These are phyloP conservation scores for Diglossa brunneiventris DNA, from an alignment of 2,113 vertebrate species.

Conservation along the genomic window DNA sequence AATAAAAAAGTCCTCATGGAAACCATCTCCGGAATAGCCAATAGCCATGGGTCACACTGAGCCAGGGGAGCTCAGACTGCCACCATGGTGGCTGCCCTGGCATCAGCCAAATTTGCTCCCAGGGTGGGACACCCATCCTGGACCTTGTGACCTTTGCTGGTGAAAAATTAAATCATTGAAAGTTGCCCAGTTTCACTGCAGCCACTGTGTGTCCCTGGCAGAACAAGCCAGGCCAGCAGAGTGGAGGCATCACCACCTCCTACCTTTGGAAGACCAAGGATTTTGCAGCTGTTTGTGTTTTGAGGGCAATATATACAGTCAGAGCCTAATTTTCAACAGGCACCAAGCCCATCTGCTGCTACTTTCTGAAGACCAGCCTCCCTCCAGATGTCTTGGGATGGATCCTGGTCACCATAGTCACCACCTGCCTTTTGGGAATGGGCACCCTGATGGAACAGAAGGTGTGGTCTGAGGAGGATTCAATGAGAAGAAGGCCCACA, in stretches of 20 bases:
- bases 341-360: neutral
- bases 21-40: slow-evolving; percentile 46
- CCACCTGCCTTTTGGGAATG: neutral
- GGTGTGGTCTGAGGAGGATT: neutral
- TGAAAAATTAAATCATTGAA: neutral
- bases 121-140: neutral
- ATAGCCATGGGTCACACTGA: neutral
- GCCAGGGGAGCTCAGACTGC: neutral
- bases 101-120: neutral
- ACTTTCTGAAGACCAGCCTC: neutral
- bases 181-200: neutral
- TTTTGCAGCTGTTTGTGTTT: neutral
- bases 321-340: neutral
- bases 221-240: neutral
- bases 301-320: neutral
- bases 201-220: accelerated
- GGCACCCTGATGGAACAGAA: neutral
- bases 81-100: neutral
- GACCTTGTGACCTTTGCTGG: neutral
- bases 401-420: neutral
- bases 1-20: neutral
- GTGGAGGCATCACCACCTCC: neutral
- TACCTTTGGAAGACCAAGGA: accelerated
- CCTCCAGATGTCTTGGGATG: neutral
- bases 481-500: neutral